Evolutionary conservation across 2,797 vertebrate species (phyloP).

Genomic region (Thunnus albacares): DNA sequence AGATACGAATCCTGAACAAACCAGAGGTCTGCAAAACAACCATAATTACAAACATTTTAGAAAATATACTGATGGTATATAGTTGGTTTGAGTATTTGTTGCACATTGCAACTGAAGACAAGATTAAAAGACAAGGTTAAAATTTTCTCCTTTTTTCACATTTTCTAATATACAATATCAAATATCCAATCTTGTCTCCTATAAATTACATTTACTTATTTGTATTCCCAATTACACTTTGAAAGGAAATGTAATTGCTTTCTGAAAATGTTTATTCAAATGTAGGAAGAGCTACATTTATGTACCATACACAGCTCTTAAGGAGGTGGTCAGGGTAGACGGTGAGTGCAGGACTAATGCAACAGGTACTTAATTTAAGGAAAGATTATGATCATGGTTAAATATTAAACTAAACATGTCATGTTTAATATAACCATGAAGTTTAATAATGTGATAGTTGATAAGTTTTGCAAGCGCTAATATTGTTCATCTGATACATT

Average conservation of each 20-base stretch:
- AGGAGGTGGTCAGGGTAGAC: no score
- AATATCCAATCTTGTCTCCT: background rate
- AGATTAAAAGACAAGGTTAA: background rate
- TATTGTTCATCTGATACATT: background rate
- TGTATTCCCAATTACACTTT: background rate
- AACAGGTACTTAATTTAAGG: no score
- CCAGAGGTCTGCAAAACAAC: constrained; percentile 65
- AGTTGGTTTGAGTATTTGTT: background rate
- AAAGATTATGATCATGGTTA: no score
- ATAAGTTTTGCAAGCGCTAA: background rate
- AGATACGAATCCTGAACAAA: constrained; percentile 61
- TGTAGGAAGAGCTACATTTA: no score
- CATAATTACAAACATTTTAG: no score
- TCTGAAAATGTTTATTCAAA: no score
- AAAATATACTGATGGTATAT: background rate
- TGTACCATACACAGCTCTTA: no score
- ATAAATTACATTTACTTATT: background rate
- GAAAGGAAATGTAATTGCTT: background rate
- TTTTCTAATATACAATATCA: background rate
- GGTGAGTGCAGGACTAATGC: no score
- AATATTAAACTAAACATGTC: no score
- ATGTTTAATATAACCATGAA: no score
- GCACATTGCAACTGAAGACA: background rate
- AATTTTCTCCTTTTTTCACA: background rate
- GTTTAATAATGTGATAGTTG: no score